A percentile compares a stretch with the other conserved stretches of the same genome.
Evolutionary conservation across 2,888 invertebrate species (phyloP).

Genomic region (Drosophila anomelani): DNA sequence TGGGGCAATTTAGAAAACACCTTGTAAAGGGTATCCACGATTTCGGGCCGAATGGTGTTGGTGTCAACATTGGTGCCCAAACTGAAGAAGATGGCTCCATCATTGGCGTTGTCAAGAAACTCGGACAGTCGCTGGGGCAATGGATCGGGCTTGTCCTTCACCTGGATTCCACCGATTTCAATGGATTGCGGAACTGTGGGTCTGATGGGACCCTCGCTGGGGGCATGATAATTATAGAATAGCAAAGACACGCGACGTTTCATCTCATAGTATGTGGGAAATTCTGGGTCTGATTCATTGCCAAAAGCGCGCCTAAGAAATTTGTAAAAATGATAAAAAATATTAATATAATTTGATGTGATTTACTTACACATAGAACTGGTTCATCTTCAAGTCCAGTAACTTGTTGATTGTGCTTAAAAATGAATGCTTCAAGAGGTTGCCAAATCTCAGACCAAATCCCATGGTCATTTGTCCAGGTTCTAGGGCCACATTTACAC

Average conservation of each 20-base stretch:
- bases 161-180: constrained; percentile 82
- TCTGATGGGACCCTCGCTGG: constrained; percentile 75
- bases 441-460: constrained; percentile 56
- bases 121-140: constrained; percentile 70
- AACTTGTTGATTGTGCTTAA: not conserved
- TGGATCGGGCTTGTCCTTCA: constrained; percentile 75
- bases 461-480: constrained; percentile 15
- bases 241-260: constrained; percentile 73
- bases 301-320: constrained; percentile 48
- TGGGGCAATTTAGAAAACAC: constrained; percentile 87
- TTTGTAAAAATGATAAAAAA: not conserved
- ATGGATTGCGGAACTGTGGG: constrained; percentile 78
- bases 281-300: constrained; percentile 30
- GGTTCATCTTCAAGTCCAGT: constrained; percentile 36
- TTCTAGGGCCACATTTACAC: constrained; percentile 3
- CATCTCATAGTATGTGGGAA: constrained; percentile 68
- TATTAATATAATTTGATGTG: no score
- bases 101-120: constrained; percentile 75
- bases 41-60: constrained; percentile 84
- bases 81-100: constrained; percentile 84
- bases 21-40: constrained; percentile 85
- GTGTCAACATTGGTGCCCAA: constrained; percentile 84
- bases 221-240: constrained; percentile 76
- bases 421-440: constrained; percentile 26
- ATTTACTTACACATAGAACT: constrained; percentile 47